Evolutionary conservation across 2,797 vertebrate genomes (phyloP).

Genomic region (Gallirallus australis): DNA sequence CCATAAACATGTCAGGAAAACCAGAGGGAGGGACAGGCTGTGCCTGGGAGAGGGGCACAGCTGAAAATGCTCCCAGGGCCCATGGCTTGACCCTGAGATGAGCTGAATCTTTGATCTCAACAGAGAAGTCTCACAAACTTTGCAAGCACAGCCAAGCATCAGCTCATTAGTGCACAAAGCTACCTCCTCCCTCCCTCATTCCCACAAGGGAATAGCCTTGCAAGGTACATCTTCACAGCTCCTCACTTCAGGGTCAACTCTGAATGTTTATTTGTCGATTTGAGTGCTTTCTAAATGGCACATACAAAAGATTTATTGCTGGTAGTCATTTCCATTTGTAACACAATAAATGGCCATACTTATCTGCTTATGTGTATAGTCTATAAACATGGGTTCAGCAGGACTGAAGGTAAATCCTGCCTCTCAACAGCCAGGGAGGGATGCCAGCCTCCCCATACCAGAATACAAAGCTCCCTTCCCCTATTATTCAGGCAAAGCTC

Average conservation of each 20-base stretch:
- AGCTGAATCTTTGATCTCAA: conserved; percentile 45
- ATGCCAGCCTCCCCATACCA: not conserved
- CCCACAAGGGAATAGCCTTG: not conserved
- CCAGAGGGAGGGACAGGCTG: not conserved
- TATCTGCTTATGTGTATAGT: not conserved
- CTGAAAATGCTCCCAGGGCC: conserved; percentile 46
- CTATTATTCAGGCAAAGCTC: not conserved
- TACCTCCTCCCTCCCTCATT: not conserved
- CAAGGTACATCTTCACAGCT: not conserved
- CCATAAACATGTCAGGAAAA: not conserved
- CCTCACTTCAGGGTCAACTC: not conserved
- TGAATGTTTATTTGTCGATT: not conserved
- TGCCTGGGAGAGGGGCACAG: not conserved
- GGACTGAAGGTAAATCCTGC: not conserved
- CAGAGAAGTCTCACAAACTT: not conserved
- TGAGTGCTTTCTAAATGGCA: not conserved
- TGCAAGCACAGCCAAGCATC: not conserved
- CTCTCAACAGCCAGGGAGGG: not conserved
- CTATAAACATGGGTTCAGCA: rapidly evolving
- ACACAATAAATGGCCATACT: not conserved
- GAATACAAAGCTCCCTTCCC: not conserved
- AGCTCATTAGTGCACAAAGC: not conserved
- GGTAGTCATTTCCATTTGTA: not conserved
- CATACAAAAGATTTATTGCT: not conserved
- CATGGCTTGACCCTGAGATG: conserved; percentile 19